Evolutionary conservation across 2,888 invertebrate genomes (phyloP), one percentile per base, ranked within the genome.

Genomic region (Notodonta ziczac): DNA sequence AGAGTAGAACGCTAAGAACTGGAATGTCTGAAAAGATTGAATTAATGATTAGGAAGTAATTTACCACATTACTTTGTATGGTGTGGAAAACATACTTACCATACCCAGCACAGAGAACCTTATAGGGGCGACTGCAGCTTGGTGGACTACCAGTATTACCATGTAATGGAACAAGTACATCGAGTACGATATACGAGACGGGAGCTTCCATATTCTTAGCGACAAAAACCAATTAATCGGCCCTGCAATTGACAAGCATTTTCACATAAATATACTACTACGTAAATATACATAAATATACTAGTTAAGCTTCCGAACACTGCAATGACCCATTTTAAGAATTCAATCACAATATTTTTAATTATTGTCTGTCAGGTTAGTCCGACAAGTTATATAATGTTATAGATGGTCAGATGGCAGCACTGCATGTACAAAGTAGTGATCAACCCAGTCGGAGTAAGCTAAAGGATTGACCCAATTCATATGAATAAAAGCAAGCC

Each of bases 121-220:
- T 6, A 62, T 58, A 14, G 77, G 74, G 0, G 63, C 55, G 4
- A 73, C 24, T 4, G 59, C 55, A 5, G 76, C 69, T 0, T 68
- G 70, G 32, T 64, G 65, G 14, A 76, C 65, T 0, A 66, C 35
- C 12, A 66, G 73, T 61, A 76, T 75, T 0, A 89, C 64, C 1
- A 84, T 79, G 7, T 86, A 77, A 72, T 94, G 94, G 7, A 91
- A 74, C 7, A 94, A 59, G 69, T 90, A 94, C 78, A 94, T 88
- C 40, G 89, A 88, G 67, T 91, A 94, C 0, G 91, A 90, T 12
- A 94, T 76, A 54, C 88, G 82, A 12, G 85, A 86, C 10, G 91
- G 71, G 13, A 91, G 75, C 73, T 88, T 86, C 79, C 91, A 93
- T 10, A 89, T 67, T 13, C 82, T 76, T 9, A 84, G 70, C 0